Percentiles rank a stretch among this genome's conserved stretches.
Evolutionary conservation across 2,888 invertebrate genomes (phyloP).

Genomic region (Drosophila borborema): DNA sequence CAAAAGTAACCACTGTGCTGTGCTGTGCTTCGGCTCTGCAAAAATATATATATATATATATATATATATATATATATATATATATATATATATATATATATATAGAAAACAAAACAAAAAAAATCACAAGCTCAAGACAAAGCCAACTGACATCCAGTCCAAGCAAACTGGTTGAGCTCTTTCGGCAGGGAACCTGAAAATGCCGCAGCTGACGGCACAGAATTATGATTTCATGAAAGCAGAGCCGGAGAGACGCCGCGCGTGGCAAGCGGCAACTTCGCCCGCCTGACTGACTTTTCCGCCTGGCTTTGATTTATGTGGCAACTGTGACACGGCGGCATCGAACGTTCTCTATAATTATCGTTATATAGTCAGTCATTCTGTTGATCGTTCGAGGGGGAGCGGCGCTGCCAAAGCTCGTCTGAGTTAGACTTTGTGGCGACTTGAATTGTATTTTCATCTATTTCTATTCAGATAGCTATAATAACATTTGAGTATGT

Average conservation of each 20-base stretch:
- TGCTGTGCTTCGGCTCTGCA: background rate
- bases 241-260: slow-evolving; percentile 37
- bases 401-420: slow-evolving; percentile 20
- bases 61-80: no score
- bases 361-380: slow-evolving; percentile 35
- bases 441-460: slow-evolving; percentile 35
- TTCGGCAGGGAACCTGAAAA: slow-evolving; percentile 12
- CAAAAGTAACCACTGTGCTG: slow-evolving; percentile 31
- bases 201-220: slow-evolving; percentile 26
- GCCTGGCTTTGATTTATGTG: slow-evolving; percentile 76
- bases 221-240: slow-evolving; percentile 74
- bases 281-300: slow-evolving; percentile 71
- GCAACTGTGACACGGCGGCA: slow-evolving; percentile 79
- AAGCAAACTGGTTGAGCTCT: slow-evolving; percentile 49
- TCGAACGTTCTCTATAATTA: slow-evolving; percentile 79
- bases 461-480: slow-evolving; percentile 15
- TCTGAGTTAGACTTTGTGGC: slow-evolving; percentile 55
- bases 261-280: slow-evolving; percentile 70
- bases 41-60: no score
- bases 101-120: background rate
- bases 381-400: slow-evolving; percentile 9
- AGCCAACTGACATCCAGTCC: slow-evolving; percentile 23
- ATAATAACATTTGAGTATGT: slow-evolving; percentile 12
- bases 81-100: no score
- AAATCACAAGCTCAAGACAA: slow-evolving; percentile 11